Evolutionary conservation across 2,113 vertebrate genomes (phyloP).

Genomic region (Morone chrysops): DNA sequence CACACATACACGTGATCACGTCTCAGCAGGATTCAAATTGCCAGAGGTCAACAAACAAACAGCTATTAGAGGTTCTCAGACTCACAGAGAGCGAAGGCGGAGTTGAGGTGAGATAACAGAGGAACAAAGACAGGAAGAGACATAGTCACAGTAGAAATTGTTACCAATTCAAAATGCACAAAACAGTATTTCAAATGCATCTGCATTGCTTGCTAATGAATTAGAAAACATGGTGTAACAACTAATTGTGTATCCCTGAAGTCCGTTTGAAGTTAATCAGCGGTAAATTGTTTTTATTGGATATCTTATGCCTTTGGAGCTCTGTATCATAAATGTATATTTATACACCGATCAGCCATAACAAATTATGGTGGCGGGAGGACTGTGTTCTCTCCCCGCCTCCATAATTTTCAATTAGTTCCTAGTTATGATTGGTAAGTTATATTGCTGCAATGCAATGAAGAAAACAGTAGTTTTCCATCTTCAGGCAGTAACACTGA

Average conservation of each 20-base stretch:
- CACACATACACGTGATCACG: conserved; percentile 17
- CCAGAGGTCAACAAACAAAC: conserved; percentile 68
- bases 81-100: not conserved
- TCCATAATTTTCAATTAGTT: not conserved
- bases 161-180: not conserved
- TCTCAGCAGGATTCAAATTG: conserved; percentile 44
- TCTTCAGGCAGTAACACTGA: not conserved
- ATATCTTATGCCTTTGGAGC: not conserved
- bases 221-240: conserved; percentile 2
- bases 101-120: not conserved
- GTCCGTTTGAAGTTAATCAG: not conserved
- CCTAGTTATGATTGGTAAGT: not conserved
- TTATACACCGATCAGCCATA: too few species aligned
- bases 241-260: not conserved
- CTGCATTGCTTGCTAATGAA: conserved; percentile 16
- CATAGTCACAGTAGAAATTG: not conserved
- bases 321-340: not conserved
- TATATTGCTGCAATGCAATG: not conserved
- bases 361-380: too few species aligned
- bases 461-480: not conserved
- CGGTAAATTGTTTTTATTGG: not conserved
- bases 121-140: conserved; percentile 6
- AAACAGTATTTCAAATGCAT: conserved; percentile 16
- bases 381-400: not conserved
- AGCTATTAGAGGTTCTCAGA: conserved; percentile 38